These are phyloP conservation scores for Cryptus viduatorius DNA, from an alignment of 2,888 invertebrate species.

Conservation along the genomic window DNA sequence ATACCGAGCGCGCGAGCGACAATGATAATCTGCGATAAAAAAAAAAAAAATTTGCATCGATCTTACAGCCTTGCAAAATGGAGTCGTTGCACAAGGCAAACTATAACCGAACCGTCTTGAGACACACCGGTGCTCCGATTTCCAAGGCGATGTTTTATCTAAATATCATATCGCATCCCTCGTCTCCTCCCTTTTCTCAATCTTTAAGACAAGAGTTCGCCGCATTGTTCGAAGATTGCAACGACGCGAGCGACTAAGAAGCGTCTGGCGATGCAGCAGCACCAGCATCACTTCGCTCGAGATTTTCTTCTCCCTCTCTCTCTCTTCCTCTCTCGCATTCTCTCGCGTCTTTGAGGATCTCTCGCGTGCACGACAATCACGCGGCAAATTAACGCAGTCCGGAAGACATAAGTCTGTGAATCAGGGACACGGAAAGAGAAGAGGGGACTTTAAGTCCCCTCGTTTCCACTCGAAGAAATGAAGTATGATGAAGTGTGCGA, in stretches of 20 bases:
- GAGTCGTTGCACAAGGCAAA: neutral
- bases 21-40: neutral
- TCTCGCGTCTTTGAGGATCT: neutral
- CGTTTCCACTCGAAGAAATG: slow-evolving; percentile 30
- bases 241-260: neutral
- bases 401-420: slow-evolving; percentile 55
- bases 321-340: neutral
- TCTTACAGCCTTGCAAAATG: neutral
- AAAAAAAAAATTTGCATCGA: neutral
- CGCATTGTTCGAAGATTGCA: slow-evolving; percentile 7
- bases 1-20: too few relatives aligned
- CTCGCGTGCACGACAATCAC: slow-evolving; percentile 26
- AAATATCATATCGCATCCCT: slow-evolving; percentile 14
- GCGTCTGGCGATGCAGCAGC: slow-evolving; percentile 4
- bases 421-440: slow-evolving; percentile 27
- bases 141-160: neutral
- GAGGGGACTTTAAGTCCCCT: neutral
- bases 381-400: slow-evolving; percentile 32
- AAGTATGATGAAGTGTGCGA: slow-evolving; percentile 37
- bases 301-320: neutral
- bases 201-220: neutral
- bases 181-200: neutral
- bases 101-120: neutral
- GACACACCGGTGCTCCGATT: neutral
- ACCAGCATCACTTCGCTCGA: neutral